phyloP scores from a whole-genome alignment of 2,888 invertebrate species.

The Microctonus hyperodae region DNA sequence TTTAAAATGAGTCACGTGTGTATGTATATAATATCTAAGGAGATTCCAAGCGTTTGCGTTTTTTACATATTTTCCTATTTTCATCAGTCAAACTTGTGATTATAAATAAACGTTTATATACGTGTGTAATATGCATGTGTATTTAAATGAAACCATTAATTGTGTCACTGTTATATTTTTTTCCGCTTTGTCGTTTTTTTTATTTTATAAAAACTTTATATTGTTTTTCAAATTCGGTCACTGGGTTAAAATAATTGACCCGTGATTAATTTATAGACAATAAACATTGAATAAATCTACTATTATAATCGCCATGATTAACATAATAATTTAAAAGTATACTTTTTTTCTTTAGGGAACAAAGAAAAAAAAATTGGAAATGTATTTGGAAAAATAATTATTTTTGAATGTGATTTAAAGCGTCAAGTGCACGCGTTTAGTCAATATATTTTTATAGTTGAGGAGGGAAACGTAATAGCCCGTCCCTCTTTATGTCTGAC shows the following conservation, averaged over 20 bases:
- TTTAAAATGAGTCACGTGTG: neutral
- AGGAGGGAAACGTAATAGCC: too few relatives aligned
- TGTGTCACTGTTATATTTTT: constrained; percentile 21
- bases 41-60: constrained; percentile 17
- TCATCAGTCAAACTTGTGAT: constrained; percentile 25
- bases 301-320: neutral
- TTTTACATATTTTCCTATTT: neutral
- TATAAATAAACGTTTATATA: too few relatives aligned
- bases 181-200: neutral
- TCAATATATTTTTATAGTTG: constrained; percentile 33
- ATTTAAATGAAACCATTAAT: constrained; percentile 12
- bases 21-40: neutral
- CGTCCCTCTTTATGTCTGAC: neutral
- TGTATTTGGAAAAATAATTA: too few relatives aligned
- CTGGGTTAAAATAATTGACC: constrained; percentile 5
- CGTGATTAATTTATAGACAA: neutral
- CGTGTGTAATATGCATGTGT: neutral
- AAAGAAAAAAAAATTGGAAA: too few relatives aligned
- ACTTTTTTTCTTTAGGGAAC: neutral
- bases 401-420: too few relatives aligned
- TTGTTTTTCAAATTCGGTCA: neutral
- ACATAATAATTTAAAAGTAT: constrained; percentile 18
- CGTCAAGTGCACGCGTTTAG: constrained; percentile 37
- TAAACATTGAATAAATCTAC: neutral
- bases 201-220: neutral